Evolutionary conservation across 2,888 invertebrate species (phyloP).

Genomic region (Chymomyza procnemis): DNA sequence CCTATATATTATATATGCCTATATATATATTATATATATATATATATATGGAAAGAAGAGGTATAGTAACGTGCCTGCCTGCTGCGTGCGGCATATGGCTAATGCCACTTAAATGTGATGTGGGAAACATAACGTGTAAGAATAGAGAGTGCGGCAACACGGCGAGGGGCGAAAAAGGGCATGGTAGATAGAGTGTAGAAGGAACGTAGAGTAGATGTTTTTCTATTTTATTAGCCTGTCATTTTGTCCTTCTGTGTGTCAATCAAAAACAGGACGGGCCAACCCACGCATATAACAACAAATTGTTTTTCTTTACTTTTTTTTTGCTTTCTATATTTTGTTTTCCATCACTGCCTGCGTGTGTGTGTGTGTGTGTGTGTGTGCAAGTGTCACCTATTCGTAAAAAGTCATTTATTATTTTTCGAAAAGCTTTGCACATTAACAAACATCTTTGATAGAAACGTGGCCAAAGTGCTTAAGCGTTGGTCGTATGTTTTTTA

Average conservation of each 20-base stretch:
- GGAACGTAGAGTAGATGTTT: not conserved
- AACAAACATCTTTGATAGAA: constrained; percentile 24
- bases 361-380: constrained; percentile 11
- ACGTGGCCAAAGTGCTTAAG: constrained; percentile 10
- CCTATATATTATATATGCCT: no score
- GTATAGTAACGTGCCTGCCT: not conserved
- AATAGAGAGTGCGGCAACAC: not conserved
- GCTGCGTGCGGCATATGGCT: not conserved
- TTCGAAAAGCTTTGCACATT: constrained; percentile 29
- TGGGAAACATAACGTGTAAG: not conserved
- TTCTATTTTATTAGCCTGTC: constrained; percentile 4
- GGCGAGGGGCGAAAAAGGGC: not conserved
- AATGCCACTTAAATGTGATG: constrained; percentile 9
- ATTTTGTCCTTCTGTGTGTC: constrained; percentile 9
- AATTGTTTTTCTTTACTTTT: constrained; percentile 3
- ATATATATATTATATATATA: no score
- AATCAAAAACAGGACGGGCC: constrained; percentile 20
- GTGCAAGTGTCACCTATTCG: constrained; percentile 29
- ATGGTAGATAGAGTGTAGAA: not conserved
- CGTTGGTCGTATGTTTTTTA: constrained; percentile 21
- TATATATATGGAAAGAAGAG: no score
- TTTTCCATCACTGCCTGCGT: not conserved
- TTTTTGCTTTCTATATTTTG: not conserved
- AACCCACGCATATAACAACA: constrained; percentile 10
- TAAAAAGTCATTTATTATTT: constrained; percentile 35